These are phyloP conservation scores for Trematomus loennbergii DNA, from an alignment of 2,113 vertebrate species.

Conservation along the genomic window DNA sequence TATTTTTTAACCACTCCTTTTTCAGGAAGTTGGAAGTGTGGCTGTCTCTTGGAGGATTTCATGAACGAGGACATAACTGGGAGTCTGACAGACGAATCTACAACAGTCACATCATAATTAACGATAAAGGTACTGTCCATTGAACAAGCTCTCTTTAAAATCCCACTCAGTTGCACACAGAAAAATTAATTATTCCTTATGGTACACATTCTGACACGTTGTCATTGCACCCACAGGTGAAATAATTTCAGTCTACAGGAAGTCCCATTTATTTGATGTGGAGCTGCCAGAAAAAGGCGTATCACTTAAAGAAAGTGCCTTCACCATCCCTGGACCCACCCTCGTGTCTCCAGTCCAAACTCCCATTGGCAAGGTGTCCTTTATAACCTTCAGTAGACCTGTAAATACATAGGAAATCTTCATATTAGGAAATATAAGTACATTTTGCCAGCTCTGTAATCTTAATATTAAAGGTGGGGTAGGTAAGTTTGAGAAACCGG, in stretches of 20 bases:
- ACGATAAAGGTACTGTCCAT: conserved; percentile 82
- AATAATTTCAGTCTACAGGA: conserved; percentile 88
- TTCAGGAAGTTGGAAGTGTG: conserved; percentile 88
- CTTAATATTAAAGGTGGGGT: no score
- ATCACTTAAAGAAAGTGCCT: conserved; percentile 88
- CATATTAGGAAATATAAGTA: not conserved
- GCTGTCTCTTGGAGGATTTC: conserved; percentile 95
- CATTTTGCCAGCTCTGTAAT: not conserved
- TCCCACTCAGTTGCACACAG: not conserved
- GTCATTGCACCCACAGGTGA: conserved; percentile 76
- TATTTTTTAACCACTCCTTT: not conserved
- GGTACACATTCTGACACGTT: not conserved
- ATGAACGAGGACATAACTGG: conserved; percentile 90
- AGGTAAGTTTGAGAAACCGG: no score
- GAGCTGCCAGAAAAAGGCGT: conserved; percentile 87
- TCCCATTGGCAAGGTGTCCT: conserved; percentile 90
- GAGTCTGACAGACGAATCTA: conserved; percentile 86
- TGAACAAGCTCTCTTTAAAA: not conserved
- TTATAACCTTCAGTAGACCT: not conserved
- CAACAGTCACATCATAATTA: conserved; percentile 91
- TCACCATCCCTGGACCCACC: conserved; percentile 85
- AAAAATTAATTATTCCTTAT: not conserved
- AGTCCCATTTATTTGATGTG: conserved; percentile 92
- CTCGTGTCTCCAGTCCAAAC: conserved; percentile 86
- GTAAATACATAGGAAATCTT: not conserved